phyloP scores from a whole-genome alignment of 2,797 vertebrate species.

The Mus caroli region DNA sequence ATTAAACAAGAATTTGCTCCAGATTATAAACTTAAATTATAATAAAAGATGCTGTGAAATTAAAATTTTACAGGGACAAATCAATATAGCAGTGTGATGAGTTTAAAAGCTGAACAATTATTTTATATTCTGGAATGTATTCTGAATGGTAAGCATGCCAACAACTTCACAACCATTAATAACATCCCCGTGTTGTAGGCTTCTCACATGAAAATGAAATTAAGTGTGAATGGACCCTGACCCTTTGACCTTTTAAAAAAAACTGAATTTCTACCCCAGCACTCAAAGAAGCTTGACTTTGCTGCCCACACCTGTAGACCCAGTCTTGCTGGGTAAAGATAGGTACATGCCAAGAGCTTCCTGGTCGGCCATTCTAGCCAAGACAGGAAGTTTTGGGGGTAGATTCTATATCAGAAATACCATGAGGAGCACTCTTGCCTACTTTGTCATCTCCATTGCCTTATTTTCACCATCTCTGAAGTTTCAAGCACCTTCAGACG shows the following conservation, averaged over 20 bases:
- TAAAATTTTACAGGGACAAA: background rate
- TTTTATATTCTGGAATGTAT: background rate
- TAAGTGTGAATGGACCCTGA: background rate
- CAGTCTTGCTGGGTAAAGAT: background rate
- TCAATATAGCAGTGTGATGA: background rate
- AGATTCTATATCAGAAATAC: background rate
- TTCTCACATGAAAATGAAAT: background rate
- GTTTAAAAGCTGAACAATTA: background rate
- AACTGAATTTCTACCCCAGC: background rate
- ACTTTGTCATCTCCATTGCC: background rate
- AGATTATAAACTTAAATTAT: background rate
- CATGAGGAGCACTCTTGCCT: background rate
- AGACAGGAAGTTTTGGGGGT: background rate
- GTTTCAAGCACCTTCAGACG: background rate
- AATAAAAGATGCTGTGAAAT: background rate
- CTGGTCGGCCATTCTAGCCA: background rate
- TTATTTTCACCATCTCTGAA: background rate
- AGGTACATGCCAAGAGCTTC: background rate
- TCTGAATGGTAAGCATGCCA: background rate
- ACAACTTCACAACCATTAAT: background rate
- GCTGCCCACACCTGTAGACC: background rate
- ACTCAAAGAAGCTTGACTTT: background rate
- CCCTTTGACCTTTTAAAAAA: background rate
- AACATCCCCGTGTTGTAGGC: background rate
- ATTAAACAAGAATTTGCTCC: background rate